phyloP scores from a whole-genome alignment of 2,888 invertebrate species.

The Watsonalla binaria region DNA sequence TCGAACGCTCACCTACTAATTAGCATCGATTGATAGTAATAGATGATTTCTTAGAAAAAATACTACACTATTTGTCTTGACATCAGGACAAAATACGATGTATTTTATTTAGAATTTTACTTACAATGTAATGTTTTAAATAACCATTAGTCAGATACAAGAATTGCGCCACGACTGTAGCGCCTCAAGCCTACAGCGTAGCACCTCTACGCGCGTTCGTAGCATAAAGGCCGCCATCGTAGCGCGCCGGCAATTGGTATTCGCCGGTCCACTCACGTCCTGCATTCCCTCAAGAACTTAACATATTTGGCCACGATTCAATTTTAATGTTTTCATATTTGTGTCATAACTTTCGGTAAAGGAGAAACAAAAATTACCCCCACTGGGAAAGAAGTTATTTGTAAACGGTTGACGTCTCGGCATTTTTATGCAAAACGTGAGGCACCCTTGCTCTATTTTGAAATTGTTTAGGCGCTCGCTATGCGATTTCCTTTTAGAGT shows the following conservation, averaged over 20 bases:
- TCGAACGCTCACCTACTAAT: constrained; percentile 73
- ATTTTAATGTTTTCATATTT: constrained; percentile 74
- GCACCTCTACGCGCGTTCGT: constrained; percentile 60
- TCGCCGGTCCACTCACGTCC: constrained; percentile 44
- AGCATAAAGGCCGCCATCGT: constrained; percentile 22
- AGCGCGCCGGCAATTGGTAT: constrained; percentile 52
- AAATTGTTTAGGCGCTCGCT: constrained; percentile 66
- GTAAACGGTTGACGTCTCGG: constrained; percentile 71
- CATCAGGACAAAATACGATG: background rate
- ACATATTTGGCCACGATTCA: constrained; percentile 72
- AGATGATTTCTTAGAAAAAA: constrained; percentile 21
- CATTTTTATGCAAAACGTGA: constrained; percentile 69
- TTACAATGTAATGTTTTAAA: background rate
- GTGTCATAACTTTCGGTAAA: constrained; percentile 68
- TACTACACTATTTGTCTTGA: background rate
- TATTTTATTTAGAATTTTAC: background rate
- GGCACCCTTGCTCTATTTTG: constrained; percentile 57
- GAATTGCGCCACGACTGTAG: constrained; percentile 23
- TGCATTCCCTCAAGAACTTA: constrained; percentile 57
- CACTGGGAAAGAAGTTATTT: constrained; percentile 65
- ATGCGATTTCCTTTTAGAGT: constrained; percentile 58
- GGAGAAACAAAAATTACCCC: constrained; percentile 66
- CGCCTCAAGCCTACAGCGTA: constrained; percentile 40
- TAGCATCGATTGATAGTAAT: constrained; percentile 69
- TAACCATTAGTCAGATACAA: background rate